Percentiles rank a stretch among this genome's conserved stretches.
Evolutionary conservation across 2,113 vertebrate species (phyloP).

Genomic region (Entelurus aequoreus): DNA sequence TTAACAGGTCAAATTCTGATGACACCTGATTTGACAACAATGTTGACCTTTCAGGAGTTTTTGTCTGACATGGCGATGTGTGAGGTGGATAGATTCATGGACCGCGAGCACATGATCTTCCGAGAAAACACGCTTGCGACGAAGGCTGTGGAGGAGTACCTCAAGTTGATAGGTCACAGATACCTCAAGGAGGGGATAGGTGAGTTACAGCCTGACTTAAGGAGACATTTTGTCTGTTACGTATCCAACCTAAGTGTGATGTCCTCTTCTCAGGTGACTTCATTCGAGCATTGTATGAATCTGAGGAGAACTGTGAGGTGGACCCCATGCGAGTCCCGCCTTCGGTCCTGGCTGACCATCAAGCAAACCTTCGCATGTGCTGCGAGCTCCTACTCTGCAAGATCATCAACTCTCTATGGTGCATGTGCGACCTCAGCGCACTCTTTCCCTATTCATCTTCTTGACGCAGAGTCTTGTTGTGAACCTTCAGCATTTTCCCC

Average conservation of each 20-base stretch:
- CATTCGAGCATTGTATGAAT: conserved; percentile 94
- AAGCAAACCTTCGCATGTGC: conserved; percentile 97
- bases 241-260: neutral
- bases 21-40: neutral
- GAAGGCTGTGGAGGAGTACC: conserved; percentile 98
- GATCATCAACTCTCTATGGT: conserved; percentile 96
- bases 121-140: conserved; percentile 97
- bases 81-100: conserved; percentile 94
- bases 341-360: conserved; percentile 86
- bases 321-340: conserved; percentile 94
- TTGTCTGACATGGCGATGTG: conserved; percentile 98
- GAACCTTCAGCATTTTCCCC: conserved; percentile 85
- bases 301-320: conserved; percentile 97
- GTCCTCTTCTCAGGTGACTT: conserved; percentile 82
- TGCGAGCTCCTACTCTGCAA: conserved; percentile 96
- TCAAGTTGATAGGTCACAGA: conserved; percentile 96
- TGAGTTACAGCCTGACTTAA: conserved; percentile 51
- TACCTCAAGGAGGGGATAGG: conserved; percentile 99
- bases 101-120: conserved; percentile 95
- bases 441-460: neutral
- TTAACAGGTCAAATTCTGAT: neutral
- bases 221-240: neutral
- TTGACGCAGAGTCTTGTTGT: neutral
- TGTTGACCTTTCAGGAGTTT: conserved; percentile 78
- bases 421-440: conserved; percentile 17